Conservation (phyloP, 30 jellyfish, hydroid and myxozoan species). For the Cassiopea andromeda region DNA sequence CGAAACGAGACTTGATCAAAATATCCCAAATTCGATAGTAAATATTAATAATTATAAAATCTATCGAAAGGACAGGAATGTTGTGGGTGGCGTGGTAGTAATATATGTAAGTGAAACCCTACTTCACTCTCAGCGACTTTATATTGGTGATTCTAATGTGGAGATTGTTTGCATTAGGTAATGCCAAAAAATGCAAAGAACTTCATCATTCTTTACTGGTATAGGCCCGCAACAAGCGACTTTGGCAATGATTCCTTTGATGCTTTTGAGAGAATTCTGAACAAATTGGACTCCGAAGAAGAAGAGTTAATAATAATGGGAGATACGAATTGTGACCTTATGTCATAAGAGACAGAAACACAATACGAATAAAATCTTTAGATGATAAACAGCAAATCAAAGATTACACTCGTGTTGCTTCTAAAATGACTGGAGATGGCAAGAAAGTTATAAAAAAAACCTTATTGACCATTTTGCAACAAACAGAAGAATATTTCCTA, state of each 20-base stretch:
- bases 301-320: conserved; percentile 11
- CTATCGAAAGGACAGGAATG: conserved; percentile 49
- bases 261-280: conserved; percentile 4
- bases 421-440: neutral
- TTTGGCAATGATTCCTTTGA: conserved; percentile 8
- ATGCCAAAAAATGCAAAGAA: conserved; percentile 6
- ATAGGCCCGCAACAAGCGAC: conserved; percentile 23
- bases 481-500: neutral
- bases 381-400: conserved; percentile 20
- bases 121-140: conserved; percentile 25
- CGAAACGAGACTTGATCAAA: conserved; percentile 36
- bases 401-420: conserved; percentile 30
- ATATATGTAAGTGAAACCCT: conserved; percentile 36
- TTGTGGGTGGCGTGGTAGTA: conserved; percentile 24
- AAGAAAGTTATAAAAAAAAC: conserved; percentile 9
- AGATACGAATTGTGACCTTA: conserved; percentile 38
- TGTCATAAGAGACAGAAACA: conserved; percentile 4
- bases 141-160: conserved; percentile 9
- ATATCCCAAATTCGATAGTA: conserved; percentile 31
- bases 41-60: conserved; percentile 14
- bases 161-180: conserved; percentile 25
- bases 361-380: conserved; percentile 12
- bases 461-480: conserved; percentile 30
- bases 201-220: conserved; percentile 21
- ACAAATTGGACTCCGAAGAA: conserved; percentile 28